A percentile compares a stretch with the other conserved stretches of the same genome.
phyloP scores from a whole-genome alignment of 2,113 vertebrate species.

The Phyllopteryx taeniolatus region DNA sequence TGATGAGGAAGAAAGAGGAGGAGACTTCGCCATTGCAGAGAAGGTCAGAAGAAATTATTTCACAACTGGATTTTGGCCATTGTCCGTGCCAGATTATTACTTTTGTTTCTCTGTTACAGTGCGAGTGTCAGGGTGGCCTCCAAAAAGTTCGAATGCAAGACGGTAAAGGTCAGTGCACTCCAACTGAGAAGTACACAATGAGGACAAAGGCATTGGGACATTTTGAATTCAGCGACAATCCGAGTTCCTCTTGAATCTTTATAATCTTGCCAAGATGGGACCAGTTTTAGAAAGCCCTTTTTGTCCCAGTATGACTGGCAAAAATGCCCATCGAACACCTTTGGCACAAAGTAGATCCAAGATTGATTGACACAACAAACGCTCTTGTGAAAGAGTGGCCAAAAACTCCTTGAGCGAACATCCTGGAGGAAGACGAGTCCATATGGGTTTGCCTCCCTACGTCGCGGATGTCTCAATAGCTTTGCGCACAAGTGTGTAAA shows the following conservation, averaged over 20 bases:
- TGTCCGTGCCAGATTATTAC: background rate
- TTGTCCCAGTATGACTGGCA: background rate
- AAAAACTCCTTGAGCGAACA: background rate
- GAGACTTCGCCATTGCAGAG: slow-evolving; percentile 62
- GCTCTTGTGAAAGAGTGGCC: background rate
- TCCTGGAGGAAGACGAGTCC: background rate
- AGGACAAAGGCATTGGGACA: background rate
- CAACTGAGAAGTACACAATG: background rate
- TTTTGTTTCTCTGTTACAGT: slow-evolving; percentile 44
- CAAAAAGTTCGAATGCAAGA: slow-evolving; percentile 57
- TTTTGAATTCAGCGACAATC: background rate
- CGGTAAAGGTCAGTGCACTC: slow-evolving; percentile 47
- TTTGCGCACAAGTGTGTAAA: background rate
- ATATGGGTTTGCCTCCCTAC: background rate
- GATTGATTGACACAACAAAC: background rate
- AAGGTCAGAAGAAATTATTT: slow-evolving; percentile 50
- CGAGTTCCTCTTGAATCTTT: too few relatives aligned
- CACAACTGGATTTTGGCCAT: background rate
- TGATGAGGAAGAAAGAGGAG: slow-evolving; percentile 70
- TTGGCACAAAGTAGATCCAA: background rate
- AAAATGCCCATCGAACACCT: too few relatives aligned
- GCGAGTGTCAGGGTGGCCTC: slow-evolving; percentile 65
- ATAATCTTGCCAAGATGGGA: background rate
- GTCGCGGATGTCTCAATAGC: background rate
- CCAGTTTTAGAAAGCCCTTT: background rate